Evolutionary conservation across 2,888 invertebrate genomes (phyloP).

Genomic region (Dermolepida albohirtum): DNA sequence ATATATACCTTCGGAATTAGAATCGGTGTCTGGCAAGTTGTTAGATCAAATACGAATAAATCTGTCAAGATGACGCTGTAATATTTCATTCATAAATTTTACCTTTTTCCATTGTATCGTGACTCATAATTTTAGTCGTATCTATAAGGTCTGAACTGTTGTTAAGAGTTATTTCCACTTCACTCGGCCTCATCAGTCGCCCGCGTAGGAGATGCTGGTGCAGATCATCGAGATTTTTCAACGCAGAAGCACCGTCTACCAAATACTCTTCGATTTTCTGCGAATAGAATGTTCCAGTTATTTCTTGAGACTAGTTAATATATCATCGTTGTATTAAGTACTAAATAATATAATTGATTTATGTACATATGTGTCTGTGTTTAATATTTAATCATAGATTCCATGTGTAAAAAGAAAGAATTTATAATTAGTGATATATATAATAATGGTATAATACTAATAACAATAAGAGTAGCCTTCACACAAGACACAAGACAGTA

Average conservation of each 20-base stretch:
- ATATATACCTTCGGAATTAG: not conserved
- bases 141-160: slow-evolving; percentile 69
- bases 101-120: slow-evolving; percentile 67
- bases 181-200: slow-evolving; percentile 68
- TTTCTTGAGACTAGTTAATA: not conserved
- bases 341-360: too few species aligned
- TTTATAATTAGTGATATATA: too few species aligned
- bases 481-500: too few species aligned
- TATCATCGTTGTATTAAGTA: too few species aligned
- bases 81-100: slow-evolving; percentile 48
- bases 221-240: slow-evolving; percentile 73
- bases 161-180: slow-evolving; percentile 70
- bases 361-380: too few species aligned
- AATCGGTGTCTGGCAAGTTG: slow-evolving; percentile 1
- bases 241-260: slow-evolving; percentile 70
- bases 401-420: too few species aligned
- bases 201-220: slow-evolving; percentile 69
- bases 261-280: slow-evolving; percentile 78
- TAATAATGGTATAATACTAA: too few species aligned
- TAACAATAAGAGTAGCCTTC: too few species aligned
- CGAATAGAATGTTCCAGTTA: slow-evolving; percentile 35
- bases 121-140: slow-evolving; percentile 66
- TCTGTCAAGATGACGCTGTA: slow-evolving; percentile 13
- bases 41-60: slow-evolving; percentile 9
- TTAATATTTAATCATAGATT: too few species aligned